Evolutionary conservation across 2,888 invertebrate genomes (phyloP), one percentile per base, ranked within the genome.

Genomic region (Eucera pruinosa): DNA sequence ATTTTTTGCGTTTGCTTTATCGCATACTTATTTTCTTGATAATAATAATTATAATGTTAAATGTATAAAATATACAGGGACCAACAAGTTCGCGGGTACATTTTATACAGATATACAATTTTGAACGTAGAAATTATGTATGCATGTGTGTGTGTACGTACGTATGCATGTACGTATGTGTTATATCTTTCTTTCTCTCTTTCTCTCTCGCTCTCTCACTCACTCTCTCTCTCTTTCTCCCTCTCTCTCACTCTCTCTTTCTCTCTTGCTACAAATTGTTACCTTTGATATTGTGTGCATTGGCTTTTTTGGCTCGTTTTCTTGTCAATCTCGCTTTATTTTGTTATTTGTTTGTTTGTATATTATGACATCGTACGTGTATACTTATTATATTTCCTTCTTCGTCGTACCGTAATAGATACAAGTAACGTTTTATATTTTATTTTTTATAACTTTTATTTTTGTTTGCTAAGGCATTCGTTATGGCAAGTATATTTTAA

Each of bases 401-500:
- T 47, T 50, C 60, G 50, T 54, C 72, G 72, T 81, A 80, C 67
- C 78, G 80, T 74, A 83, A 86, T 85, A 83, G 86, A 80, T 80
- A 82, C 67, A 80, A 9, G 11, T 76, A 70, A 67, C 58, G 67
- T 67, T 55, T 70, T 65, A 60, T 47, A 61, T 41, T 65, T 48
- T 86, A 6, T 41, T 66, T 66, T 57, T 47, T 66, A 57, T 66
- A 55, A 27, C 47, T 71, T 58, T 52, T 67, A n/a, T 36, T 18
- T 75, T 60, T 71, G 64, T 88, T 89, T 87, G 87, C 91, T 91
- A 91, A 91, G 90, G 91, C 91, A 91, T 91, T 91, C 88, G 84
- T 90, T 88, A 91, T 91, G 91, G 91, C 90, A 90, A 91, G 89
- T 91, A 89, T 89, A 87, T 89, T 87, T 85, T 82, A 87, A 88